Evolutionary conservation across 2,888 invertebrate genomes (phyloP), one percentile per base, ranked within the genome.

Genomic region (Hydropsyche betteni): DNA sequence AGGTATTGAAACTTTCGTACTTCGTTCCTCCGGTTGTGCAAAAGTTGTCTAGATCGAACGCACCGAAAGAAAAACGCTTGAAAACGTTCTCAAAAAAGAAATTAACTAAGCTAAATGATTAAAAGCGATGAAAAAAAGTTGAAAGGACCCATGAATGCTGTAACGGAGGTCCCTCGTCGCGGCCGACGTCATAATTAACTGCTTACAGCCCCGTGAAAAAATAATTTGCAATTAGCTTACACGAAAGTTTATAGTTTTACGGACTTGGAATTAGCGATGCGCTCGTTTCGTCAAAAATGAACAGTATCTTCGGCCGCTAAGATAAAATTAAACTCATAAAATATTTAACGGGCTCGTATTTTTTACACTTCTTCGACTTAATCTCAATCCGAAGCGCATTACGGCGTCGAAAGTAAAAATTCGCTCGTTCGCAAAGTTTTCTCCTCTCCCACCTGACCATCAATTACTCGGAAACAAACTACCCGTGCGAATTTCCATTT

Each of bases 201-300:
- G 71, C 68, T 75, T 70, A 75, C 70, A 8, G 64, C 68, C 52
- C 50, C 34, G 58, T 75, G 70, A 75, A 75, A 74, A 75, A 75
- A 75, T 75, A 75, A 75, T 69, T 70, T 50, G 61, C 69, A 75
- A 75, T 75, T 75, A 75, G 55, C 44, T 7, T 14, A 53, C 51
- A 51, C 14, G 34, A 53, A 70, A 69, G 53, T 70, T 70, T 70
- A 53, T 70, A 53, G 55, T 70, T 70, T 55, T 44, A 44, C 44
- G 2, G 44, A 24, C 55, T 55, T 7, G 24, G 55, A 16, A 5
- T 24, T 38, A 50, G n/a, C 24, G 24, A 24, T 24, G 24, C 24
- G 24, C 24, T 24, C 24, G 44, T n/a, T 24, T 34, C 68, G 34
- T 68, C 36, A 68, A 68, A 68, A 68, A 68, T 34, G 10, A 33